A percentile compares a stretch with the other conserved stretches of the same genome.
Conservation (phyloP, 2,888 invertebrate genomes). For the Papilio protenor region DNA sequence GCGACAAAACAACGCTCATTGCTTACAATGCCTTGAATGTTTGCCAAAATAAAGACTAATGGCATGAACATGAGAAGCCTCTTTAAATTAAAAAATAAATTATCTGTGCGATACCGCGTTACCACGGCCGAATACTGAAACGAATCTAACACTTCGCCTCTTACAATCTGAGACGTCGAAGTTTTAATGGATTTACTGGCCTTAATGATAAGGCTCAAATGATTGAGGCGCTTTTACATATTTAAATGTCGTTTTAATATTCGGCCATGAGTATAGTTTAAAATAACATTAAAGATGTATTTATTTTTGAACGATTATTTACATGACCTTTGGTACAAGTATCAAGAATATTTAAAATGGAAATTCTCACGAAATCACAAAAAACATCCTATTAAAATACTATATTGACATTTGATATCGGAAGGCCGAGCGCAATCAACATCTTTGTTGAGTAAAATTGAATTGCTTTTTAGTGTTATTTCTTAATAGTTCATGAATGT, state of each 20-base stretch:
- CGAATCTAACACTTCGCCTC: no score
- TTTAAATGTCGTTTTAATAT: no score
- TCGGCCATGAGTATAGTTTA: no score
- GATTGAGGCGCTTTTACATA: no score
- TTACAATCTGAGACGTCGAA: background rate
- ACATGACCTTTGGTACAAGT: no score
- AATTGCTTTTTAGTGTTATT: background rate
- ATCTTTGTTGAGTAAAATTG: constrained; percentile 1
- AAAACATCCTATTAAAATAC: background rate
- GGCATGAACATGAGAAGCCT: background rate
- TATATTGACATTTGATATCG: background rate
- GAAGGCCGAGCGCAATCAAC: background rate
- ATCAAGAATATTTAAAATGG: background rate
- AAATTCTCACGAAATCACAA: background rate
- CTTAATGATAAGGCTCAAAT: no score
- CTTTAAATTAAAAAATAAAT: background rate
- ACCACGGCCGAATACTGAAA: background rate
- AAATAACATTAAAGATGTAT: background rate
- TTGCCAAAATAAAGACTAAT: constrained; percentile 13
- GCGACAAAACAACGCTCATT: background rate
- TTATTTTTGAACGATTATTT: no score
- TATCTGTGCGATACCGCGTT: background rate
- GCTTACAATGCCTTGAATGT: constrained; percentile 14
- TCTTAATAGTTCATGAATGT: background rate
- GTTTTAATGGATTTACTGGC: no score